Base-by-base conservation (phyloP, 2,888 invertebrate genomes). In the Coronaproctus castanopsis region DNA sequence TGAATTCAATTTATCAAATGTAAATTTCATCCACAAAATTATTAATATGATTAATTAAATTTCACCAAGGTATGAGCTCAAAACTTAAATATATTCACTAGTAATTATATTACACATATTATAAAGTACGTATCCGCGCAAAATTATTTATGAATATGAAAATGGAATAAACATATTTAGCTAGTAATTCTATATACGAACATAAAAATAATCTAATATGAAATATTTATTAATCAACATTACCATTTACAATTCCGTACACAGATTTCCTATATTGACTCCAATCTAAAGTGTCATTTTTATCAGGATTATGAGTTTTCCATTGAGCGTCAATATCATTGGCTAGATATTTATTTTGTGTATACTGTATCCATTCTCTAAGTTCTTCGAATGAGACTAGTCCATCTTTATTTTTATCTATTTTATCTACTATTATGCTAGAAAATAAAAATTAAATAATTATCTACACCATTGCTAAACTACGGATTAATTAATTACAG, bases 291-390 rank as follows among this genome's bases (percentile, higher is more conserved):
- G 78, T 77, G 0, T 83, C 82, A 52, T 82, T 82, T 61, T 80
- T 79, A 14, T 85, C 81, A 0, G 85, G 81, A 70, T 90, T 91
- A 68, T 95, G 88, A 64, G 88, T 85, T 65, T 79, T 82, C 97
- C 97, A 98, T 69, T 95, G 89, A 3, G 88, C 78, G 24, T 88
- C 85, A 0, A 95, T 90, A 72, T 98, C 95, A 67, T 91, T 90
- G 54, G 83, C 78, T 50, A 96, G 87, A 71, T 97, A 97, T 58
- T 89, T 77, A 67, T 82, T 84, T 73, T 96, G 95, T 0, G 96
- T 93, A 71, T 87, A 91, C 64, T 86, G 80, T 68, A 98, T 96
- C 96, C 97, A 97, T 66, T 88, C 87, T 71, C 89, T 89, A 22
- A 98, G 75, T 72, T 98, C 98, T 58, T 86, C 82, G 61, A 88